phyloP scores from a whole-genome alignment of 2,888 invertebrate genomes.

The Philereme transversata region DNA sequence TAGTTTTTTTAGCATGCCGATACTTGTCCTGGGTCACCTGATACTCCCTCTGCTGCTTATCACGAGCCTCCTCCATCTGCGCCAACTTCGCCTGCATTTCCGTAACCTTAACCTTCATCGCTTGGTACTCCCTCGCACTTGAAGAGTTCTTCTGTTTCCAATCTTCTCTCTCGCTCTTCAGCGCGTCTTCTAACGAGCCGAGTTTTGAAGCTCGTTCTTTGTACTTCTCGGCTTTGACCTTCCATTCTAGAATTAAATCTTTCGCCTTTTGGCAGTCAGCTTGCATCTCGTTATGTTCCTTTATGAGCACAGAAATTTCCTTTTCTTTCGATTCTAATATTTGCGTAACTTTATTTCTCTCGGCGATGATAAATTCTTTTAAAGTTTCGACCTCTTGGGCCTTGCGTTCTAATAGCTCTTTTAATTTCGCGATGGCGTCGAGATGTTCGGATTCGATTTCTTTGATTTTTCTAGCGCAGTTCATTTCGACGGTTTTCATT shows the following conservation, averaged over 20 bases:
- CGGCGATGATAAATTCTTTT: slow-evolving; percentile 78
- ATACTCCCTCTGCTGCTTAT: slow-evolving; percentile 69
- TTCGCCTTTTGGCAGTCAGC: slow-evolving; percentile 66
- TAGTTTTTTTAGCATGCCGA: slow-evolving; percentile 85
- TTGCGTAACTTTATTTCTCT: slow-evolving; percentile 77
- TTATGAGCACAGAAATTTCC: slow-evolving; percentile 75
- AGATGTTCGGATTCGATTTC: slow-evolving; percentile 80
- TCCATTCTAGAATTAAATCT: slow-evolving; percentile 65
- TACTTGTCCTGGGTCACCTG: slow-evolving; percentile 84
- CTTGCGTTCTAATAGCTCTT: slow-evolving; percentile 78
- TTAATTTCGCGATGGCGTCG: slow-evolving; percentile 70
- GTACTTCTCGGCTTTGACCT: slow-evolving; percentile 66
- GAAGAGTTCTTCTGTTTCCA: slow-evolving; percentile 60
- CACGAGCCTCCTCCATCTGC: slow-evolving; percentile 68
- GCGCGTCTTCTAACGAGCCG: slow-evolving; percentile 65
- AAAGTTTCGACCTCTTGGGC: slow-evolving; percentile 80
- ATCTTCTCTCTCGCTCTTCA: slow-evolving; percentile 71
- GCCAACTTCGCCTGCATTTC: slow-evolving; percentile 73
- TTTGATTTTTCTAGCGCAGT: slow-evolving; percentile 75
- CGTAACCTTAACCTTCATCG: slow-evolving; percentile 68
- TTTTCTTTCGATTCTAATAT: slow-evolving; percentile 79
- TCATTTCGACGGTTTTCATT: slow-evolving; percentile 84
- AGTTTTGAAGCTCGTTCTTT: slow-evolving; percentile 63
- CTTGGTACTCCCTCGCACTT: slow-evolving; percentile 62
- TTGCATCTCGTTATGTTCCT: slow-evolving; percentile 70